These are phyloP conservation scores for Frieseomelitta varia DNA, from an alignment of 1,140 invertebrate species.

Conservation along the genomic window DNA sequence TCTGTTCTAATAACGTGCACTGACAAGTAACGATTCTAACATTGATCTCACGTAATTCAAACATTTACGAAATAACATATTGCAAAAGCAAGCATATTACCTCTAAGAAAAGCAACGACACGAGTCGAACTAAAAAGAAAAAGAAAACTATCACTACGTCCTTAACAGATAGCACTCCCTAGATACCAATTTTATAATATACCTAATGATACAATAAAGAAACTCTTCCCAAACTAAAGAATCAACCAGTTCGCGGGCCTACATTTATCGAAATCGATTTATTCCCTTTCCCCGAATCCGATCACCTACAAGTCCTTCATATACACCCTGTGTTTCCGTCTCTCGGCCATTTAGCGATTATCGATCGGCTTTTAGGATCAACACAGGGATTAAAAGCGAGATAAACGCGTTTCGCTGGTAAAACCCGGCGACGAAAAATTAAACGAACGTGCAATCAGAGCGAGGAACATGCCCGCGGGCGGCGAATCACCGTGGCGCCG, in stretches of 20 bases:
- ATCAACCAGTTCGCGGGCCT: not conserved
- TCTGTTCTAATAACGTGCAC: not conserved
- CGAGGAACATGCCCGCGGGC: constrained; percentile 25
- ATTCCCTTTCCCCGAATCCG: constrained; percentile 5
- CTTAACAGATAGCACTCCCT: too few species aligned
- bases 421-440: constrained; percentile 18
- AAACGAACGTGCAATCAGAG: constrained; percentile 43
- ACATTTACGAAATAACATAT: not conserved
- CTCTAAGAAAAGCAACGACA: too few species aligned
- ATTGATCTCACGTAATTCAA: not conserved
- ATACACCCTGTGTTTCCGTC: constrained; percentile 16
- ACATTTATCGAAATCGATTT: not conserved
- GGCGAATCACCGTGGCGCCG: constrained; percentile 51
- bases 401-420: not conserved
- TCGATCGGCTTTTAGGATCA: not conserved
- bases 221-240: not conserved
- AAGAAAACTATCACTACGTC: too few species aligned
- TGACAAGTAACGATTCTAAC: not conserved
- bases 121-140: too few species aligned
- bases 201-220: not conserved
- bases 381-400: constrained; percentile 1
- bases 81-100: too few species aligned
- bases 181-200: not conserved
- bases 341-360: not conserved
- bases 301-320: not conserved